phyloP scores from a whole-genome alignment of 2,113 vertebrate genomes.

The Myotis brandtii region DNA sequence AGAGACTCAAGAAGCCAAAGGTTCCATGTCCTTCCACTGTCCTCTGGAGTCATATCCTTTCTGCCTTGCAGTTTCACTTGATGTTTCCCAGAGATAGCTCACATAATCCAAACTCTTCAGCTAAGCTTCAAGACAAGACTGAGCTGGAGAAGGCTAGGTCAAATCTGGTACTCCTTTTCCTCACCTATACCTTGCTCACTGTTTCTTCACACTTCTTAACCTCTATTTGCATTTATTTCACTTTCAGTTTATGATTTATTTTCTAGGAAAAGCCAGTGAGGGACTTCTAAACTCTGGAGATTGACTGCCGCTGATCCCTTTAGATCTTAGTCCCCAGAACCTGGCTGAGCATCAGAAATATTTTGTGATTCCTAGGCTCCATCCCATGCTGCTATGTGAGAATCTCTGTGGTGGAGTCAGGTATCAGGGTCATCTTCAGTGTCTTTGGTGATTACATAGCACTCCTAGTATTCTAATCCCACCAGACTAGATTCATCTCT shows the following conservation, averaged over 20 bases:
- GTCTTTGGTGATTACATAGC: background rate
- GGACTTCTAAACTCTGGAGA: background rate
- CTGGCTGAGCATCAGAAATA: background rate
- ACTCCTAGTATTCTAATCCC: background rate
- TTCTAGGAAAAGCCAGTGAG: background rate
- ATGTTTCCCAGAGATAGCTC: background rate
- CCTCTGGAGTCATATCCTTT: background rate
- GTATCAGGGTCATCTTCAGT: background rate
- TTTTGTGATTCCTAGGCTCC: background rate
- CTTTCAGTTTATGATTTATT: background rate
- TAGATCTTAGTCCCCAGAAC: background rate
- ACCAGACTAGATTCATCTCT: background rate
- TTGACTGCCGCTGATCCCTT: background rate
- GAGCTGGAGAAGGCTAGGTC: background rate
- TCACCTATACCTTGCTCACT: background rate
- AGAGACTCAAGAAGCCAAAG: conserved; percentile 57
- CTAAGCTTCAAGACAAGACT: background rate
- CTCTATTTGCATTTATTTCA: background rate
- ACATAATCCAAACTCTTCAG: background rate
- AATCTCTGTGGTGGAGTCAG: background rate
- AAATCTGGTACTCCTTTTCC: background rate
- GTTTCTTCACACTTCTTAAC: background rate
- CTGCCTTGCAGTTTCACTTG: background rate
- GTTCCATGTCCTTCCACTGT: background rate
- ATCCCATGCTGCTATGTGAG: background rate